Percentiles rank a stretch among this genome's conserved stretches.
phyloP scores from a whole-genome alignment of 2,113 vertebrate species.

The Seriola quinqueradiata region DNA sequence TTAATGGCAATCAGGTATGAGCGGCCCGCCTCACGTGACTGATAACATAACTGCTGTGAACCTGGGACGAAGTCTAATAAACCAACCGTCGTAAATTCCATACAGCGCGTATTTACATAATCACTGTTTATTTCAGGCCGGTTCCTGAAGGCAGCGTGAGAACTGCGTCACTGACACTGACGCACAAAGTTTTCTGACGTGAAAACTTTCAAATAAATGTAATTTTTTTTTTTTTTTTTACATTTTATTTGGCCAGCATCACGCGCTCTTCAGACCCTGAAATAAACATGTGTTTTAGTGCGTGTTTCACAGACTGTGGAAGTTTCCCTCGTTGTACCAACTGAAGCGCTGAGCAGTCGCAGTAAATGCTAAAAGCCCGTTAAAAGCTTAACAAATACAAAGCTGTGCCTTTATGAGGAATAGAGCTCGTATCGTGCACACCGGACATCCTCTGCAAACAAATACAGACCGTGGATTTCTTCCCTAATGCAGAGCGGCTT shows the following conservation, averaged over 20 bases:
- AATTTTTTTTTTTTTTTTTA: no score
- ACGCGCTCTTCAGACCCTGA: neutral
- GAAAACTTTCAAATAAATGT: neutral
- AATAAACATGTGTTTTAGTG: slow-evolving; percentile 28
- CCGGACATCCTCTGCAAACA: slow-evolving; percentile 84
- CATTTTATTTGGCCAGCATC: no score
- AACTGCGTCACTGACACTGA: neutral
- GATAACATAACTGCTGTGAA: neutral
- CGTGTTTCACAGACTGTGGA: slow-evolving; percentile 15
- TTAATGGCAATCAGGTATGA: neutral
- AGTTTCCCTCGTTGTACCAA: slow-evolving; percentile 50
- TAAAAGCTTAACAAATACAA: slow-evolving; percentile 84
- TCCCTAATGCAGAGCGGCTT: slow-evolving; percentile 66
- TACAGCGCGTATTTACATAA: slow-evolving; percentile 25
- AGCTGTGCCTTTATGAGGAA: slow-evolving; percentile 72
- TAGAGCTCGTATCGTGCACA: slow-evolving; percentile 55
- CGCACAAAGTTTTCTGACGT: neutral
- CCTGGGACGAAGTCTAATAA: neutral
- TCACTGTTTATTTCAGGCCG: slow-evolving; percentile 20
- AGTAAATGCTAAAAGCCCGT: slow-evolving; percentile 75
- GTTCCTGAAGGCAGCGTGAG: neutral
- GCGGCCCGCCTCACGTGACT: neutral
- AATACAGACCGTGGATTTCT: slow-evolving; percentile 58
- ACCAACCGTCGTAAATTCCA: slow-evolving; percentile 13
- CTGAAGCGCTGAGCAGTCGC: slow-evolving; percentile 21